These are phyloP conservation scores for Acanthoscelides obtectus DNA, from an alignment of 2,888 invertebrate species.

Conservation along the genomic window DNA sequence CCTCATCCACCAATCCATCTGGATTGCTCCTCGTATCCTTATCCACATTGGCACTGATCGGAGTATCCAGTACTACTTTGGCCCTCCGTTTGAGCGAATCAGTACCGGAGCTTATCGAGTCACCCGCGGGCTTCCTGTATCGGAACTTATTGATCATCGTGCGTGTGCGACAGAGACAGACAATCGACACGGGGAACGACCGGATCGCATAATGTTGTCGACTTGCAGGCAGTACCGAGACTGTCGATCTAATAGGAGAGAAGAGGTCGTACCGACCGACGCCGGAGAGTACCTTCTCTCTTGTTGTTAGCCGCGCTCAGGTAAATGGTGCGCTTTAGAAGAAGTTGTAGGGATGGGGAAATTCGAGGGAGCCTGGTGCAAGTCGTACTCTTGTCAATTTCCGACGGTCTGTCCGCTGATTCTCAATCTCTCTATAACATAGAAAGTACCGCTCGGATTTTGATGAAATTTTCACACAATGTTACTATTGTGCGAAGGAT, in stretches of 20 bases:
- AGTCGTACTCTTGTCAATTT: background rate
- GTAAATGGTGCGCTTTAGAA: background rate
- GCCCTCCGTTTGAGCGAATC: background rate
- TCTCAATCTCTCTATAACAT: too few species aligned
- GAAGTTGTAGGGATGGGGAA: background rate
- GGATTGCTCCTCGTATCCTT: background rate
- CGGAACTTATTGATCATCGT: conserved; percentile 45
- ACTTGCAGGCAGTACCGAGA: conserved; percentile 15
- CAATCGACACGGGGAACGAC: conserved; percentile 11
- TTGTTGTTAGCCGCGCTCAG: background rate
- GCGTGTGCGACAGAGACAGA: conserved; percentile 8
- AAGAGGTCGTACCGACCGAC: conserved; percentile 11
- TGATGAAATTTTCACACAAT: too few species aligned
- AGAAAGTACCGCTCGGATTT: too few species aligned
- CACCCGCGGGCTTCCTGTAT: conserved; percentile 38
- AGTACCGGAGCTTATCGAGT: background rate
- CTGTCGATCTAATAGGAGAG: conserved; percentile 25
- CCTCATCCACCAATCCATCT: background rate
- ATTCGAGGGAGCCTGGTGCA: background rate
- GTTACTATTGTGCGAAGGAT: too few species aligned
- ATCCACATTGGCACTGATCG: conserved; percentile 16
- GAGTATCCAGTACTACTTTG: background rate
- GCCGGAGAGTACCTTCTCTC: background rate
- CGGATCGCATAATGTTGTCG: conserved; percentile 27
- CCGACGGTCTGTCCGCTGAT: too few species aligned